Conservation (phyloP, 2,113 vertebrate species). For the Anolis carolinensis region DNA sequence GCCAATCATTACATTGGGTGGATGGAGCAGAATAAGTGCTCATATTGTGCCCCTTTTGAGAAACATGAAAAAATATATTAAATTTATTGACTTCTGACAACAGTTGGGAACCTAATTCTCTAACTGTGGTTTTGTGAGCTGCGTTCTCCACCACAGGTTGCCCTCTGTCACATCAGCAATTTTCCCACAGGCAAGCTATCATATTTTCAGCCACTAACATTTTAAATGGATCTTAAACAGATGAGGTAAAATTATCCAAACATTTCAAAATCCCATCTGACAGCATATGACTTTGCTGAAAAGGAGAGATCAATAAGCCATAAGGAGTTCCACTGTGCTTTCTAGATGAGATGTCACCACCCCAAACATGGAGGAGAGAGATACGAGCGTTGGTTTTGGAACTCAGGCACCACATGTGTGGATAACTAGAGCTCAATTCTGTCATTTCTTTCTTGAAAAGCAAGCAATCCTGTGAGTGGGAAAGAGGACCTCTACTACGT, state of each 20-base stretch:
- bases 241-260: background rate
- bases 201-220: background rate
- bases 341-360: no score
- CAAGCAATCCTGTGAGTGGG: background rate
- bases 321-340: background rate
- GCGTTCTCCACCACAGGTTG: background rate
- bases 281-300: background rate
- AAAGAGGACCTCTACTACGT: background rate
- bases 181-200: background rate
- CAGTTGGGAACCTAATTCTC: background rate
- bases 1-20: background rate
- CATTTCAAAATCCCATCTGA: background rate
- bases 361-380: background rate
- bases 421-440: background rate
- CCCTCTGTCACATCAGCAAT: background rate
- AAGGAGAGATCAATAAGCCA: background rate
- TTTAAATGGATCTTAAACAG: background rate
- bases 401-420: background rate
- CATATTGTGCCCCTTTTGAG: background rate
- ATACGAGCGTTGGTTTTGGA: background rate
- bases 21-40: background rate
- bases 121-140: background rate
- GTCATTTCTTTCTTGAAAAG: background rate
- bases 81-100: background rate
- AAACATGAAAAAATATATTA: background rate